These are phyloP conservation scores for Phataginus tricuspis DNA, from an alignment of 2,797 vertebrate genomes.

Conservation along the genomic window DNA sequence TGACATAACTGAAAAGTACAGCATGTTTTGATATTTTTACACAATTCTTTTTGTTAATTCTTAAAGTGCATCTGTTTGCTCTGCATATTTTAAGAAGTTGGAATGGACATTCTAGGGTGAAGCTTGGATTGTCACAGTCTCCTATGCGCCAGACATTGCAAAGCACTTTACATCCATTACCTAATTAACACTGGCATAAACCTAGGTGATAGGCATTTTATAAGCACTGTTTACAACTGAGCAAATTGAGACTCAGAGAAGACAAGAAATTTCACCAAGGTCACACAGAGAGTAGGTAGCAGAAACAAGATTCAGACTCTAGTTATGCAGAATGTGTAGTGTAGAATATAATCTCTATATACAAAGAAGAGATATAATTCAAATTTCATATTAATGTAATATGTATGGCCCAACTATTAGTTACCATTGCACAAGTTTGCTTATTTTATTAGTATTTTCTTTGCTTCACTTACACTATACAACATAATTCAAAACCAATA, in stretches of 20 bases:
- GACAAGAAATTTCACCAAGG: neutral
- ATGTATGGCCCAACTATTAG: neutral
- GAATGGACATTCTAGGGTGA: neutral
- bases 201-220: neutral
- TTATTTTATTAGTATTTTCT: conserved; percentile 9
- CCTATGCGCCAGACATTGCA: neutral
- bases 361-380: neutral
- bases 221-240: neutral
- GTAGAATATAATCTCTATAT: neutral
- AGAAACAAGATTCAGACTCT: neutral
- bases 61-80: neutral
- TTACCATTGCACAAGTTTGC: neutral
- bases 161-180: neutral
- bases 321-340: neutral
- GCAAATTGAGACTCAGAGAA: neutral
- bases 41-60: conserved; percentile 33
- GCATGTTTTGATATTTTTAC: neutral
- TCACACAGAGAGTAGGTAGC: neutral
- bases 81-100: neutral
- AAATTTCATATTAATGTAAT: neutral
- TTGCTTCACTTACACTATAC: neutral
- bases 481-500: neutral
- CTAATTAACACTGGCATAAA: neutral
- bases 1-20: neutral
- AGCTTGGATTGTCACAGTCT: neutral